Base-by-base conservation (phyloP, 2,797 vertebrate species). In the Dendrocincla fuliginosa region DNA sequence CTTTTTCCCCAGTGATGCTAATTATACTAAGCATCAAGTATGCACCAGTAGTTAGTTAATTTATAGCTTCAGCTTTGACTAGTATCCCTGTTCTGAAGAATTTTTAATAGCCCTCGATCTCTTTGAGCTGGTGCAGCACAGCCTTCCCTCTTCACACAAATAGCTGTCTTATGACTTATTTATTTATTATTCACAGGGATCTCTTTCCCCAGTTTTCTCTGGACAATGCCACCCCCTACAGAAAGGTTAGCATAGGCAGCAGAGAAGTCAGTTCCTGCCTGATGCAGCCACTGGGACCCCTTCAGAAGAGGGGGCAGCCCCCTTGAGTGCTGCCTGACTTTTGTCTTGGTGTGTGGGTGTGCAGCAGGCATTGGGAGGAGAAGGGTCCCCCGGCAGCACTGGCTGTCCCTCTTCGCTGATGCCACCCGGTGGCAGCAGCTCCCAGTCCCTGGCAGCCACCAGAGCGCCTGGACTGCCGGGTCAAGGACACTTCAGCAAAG, bases 381-480 rank as follows among this genome's bases (percentile, higher is more conserved):
- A 3, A 4, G 2, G 4, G 37, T 39, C 8, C 64, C 24, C 28
- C 6, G 15, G 0, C 11, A 6, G 32, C n/a, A 2, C 42, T 9
- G 74, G 9, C 79, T 91, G 91, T 87, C 76, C 84, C 89, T 84
- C 82, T n/a, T 14, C 1, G 1, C 80, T 16, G 37, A 57, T 25
- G 56, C 96, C 97, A 8, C 69, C 64, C 93, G 97, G 93, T 84
- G 96, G 97, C 93, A 82, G 92, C 81, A 68, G 42, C 65, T 55
- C 73, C 85, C 87, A 85, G 70, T 19, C 56, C 61, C 87, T 37
- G 56, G 41, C 44, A 10, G 59, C 52, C 63, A 15, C 16, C 50
- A 3, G 28, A 8, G n/a, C 1, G 23, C 56, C 60, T 3, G 28
- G 9, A 1, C 44, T 47, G 57, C 27, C 41, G 1, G 30, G 15